Percentiles rank a stretch among this genome's conserved stretches.
phyloP scores from a whole-genome alignment of 2,797 vertebrate species.

The Acrossocheilus wenchowensis region DNA sequence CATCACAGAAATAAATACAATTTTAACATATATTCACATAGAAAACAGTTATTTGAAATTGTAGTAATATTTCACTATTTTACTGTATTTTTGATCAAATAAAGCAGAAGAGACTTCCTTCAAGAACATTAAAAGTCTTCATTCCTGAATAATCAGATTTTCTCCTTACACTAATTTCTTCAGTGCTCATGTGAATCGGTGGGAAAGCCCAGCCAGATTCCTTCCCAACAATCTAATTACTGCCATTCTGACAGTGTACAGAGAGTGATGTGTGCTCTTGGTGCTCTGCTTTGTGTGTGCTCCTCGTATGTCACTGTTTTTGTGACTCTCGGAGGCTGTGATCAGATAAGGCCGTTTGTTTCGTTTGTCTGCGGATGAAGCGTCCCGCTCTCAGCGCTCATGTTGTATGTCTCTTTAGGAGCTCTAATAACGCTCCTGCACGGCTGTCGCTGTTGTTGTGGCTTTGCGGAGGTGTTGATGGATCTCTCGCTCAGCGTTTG shows the following conservation, averaged over 20 bases:
- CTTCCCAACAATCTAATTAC: background rate
- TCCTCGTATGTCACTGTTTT: background rate
- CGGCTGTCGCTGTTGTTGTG: background rate
- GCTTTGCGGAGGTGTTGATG: background rate
- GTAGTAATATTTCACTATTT: background rate
- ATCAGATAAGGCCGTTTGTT: background rate
- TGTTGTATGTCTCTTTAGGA: background rate
- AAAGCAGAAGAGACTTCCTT: background rate
- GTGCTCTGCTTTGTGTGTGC: background rate
- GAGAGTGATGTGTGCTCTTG: constrained; percentile 20
- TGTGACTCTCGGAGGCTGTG: background rate
- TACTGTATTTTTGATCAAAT: background rate
- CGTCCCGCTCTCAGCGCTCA: background rate
- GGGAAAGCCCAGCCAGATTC: background rate
- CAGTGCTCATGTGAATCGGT: background rate
- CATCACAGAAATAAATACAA: background rate
- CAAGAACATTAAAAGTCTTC: background rate
- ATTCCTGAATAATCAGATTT: background rate
- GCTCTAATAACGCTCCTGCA: background rate
- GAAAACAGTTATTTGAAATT: background rate
- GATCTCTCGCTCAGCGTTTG: background rate
- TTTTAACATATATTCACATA: background rate
- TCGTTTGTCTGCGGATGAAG: background rate
- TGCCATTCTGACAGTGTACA: constrained; percentile 12
- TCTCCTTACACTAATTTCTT: background rate